phyloP scores from a whole-genome alignment of 2,113 vertebrate genomes.

The Gnathonemus echidnorhynchus region DNA sequence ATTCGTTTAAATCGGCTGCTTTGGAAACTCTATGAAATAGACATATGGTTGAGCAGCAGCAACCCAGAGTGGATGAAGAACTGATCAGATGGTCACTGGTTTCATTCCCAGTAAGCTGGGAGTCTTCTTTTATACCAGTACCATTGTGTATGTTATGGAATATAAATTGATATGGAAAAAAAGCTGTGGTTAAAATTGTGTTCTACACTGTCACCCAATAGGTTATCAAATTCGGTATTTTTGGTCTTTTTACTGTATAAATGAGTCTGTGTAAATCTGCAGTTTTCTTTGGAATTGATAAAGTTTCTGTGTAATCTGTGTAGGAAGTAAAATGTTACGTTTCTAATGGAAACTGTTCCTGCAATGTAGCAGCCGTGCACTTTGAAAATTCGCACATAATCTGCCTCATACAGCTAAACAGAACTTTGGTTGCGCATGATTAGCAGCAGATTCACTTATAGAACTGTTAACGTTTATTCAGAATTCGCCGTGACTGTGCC shows the following conservation, averaged over 20 bases:
- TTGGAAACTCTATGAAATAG: background rate
- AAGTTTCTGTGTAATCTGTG: background rate
- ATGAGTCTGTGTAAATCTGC: background rate
- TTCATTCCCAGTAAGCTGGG: background rate
- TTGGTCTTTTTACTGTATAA: background rate
- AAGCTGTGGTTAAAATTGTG: background rate
- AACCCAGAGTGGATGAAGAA: background rate
- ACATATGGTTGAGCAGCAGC: background rate
- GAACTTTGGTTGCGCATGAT: background rate
- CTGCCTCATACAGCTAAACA: background rate
- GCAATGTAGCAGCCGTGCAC: background rate
- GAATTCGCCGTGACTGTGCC: slow-evolving; percentile 26
- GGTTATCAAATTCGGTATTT: background rate
- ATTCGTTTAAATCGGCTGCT: background rate
- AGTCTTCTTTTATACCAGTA: background rate
- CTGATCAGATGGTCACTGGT: background rate
- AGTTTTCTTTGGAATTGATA: background rate
- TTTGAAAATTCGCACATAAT: background rate
- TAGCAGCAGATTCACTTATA: background rate
- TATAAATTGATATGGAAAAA: background rate
- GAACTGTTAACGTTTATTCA: background rate
- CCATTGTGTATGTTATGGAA: background rate
- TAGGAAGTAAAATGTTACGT: background rate
- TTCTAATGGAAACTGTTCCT: background rate
- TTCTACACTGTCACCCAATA: background rate